Evolutionary conservation across 1,140 invertebrate genomes (phyloP), one percentile per base, ranked within the genome.

Genomic region (Aethina tumida): DNA sequence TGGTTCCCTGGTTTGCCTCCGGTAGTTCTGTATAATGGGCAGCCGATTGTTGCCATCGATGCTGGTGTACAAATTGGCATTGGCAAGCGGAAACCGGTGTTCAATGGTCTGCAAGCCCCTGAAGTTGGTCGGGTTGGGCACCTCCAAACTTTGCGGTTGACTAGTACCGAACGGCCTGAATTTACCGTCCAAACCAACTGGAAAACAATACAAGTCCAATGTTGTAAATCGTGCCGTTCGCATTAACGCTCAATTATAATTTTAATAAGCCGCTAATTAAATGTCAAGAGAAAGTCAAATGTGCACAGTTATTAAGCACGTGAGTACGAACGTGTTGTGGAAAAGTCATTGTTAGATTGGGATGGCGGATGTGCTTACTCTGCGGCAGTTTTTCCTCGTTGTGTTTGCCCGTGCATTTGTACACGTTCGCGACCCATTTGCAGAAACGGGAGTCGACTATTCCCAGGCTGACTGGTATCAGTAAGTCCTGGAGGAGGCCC

Each of bases 61-160:
- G 32, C 64, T 66, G 7, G 66, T 64, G 47, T 71, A 71, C 19
- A 70, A 59, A 22, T 73, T 75, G 22, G 73, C 73, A 55, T 76
- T 76, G 8, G 73, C 75, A 27, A 77, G 63, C 5, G 73, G 73
- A 49, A 77, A 77, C 41, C 72, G 69, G 10, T 67, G 58, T 9
- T 68, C 64, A 14, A 64, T 35, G 56, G 50, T 45, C 65, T 68
- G 54, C 5, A 47, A 28, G 5, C 34, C 31, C 19, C 37, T 45
- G 9, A 39, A 7, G 10, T 47, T 29, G 12, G 53, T 44, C 9
- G 41, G 41, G 7, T 45, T 35, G 6, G 35, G 21, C 6, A 55
- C 40, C 41, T 61, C 59, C 15, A 59, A 40, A 35, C 51, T 59
- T 41, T 58, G 58, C 20, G 53, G 52, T 32, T 55, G 57, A 36